Evolutionary conservation across 2,888 invertebrate species (phyloP).

Genomic region (Hypolimnas misippus): DNA sequence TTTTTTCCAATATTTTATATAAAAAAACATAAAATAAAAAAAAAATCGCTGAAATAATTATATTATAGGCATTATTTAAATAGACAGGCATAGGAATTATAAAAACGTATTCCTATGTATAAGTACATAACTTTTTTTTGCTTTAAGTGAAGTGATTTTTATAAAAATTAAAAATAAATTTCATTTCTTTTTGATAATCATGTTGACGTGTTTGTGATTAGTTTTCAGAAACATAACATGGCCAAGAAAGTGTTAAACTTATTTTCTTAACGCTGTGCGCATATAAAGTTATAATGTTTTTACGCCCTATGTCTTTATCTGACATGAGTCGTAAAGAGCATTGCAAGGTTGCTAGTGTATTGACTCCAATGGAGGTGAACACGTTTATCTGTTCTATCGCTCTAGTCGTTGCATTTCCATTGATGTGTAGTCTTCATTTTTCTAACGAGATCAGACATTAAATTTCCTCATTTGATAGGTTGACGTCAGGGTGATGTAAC

Average conservation of each 20-base stretch:
- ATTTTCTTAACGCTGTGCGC: slow-evolving; percentile 36
- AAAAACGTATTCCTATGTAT: not conserved
- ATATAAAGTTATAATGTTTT: slow-evolving; percentile 69
- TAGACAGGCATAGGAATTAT: not conserved
- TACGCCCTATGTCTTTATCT: slow-evolving; percentile 80
- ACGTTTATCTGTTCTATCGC: slow-evolving; percentile 75
- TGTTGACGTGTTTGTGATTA: not conserved
- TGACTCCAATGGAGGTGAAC: slow-evolving; percentile 78
- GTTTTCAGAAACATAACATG: not conserved
- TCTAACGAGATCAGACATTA: slow-evolving; percentile 54
- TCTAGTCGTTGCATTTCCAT: slow-evolving; percentile 60
- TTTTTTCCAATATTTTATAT: not conserved
- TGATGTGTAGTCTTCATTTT: slow-evolving; percentile 51
- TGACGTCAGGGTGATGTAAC: slow-evolving; percentile 79
- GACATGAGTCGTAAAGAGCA: slow-evolving; percentile 78
- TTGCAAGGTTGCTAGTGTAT: slow-evolving; percentile 82
- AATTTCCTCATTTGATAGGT: slow-evolving; percentile 63
- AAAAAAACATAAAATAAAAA: too few species aligned
- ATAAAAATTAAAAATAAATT: not conserved
- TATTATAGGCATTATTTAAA: not conserved
- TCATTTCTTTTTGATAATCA: not conserved
- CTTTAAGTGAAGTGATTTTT: slow-evolving; percentile 3
- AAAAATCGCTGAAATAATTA: not conserved
- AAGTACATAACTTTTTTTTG: not conserved
- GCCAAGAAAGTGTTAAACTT: slow-evolving; percentile 25